These are phyloP conservation scores for Sylvilagus floridanus DNA, from an alignment of 2,797 vertebrate species.

Conservation along the genomic window DNA sequence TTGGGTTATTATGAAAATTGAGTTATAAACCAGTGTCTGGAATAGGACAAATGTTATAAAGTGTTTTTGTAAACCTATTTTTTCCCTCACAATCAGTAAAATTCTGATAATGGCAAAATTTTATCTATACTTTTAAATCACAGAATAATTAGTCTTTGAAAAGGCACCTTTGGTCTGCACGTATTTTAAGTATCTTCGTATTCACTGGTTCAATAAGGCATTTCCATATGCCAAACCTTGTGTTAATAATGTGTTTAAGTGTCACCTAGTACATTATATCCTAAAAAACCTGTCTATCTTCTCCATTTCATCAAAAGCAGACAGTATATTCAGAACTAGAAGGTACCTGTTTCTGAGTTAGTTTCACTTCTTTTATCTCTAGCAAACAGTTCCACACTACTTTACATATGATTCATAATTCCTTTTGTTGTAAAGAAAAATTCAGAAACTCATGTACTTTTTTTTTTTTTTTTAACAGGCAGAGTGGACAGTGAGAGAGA, in stretches of 20 bases:
- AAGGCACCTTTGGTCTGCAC: neutral
- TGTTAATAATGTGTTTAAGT: conserved; percentile 21
- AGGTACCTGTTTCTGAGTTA: neutral
- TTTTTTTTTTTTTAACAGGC: too few relatives aligned
- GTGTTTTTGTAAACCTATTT: neutral
- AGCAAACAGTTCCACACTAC: neutral
- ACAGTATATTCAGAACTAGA: neutral
- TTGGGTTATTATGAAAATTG: neutral
- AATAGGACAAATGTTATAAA: neutral
- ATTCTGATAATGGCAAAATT: neutral
- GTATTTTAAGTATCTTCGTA: neutral
- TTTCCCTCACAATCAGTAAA: neutral
- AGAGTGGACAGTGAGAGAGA: too few relatives aligned
- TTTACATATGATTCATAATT: conserved; percentile 18
- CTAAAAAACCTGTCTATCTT: neutral
- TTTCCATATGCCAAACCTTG: neutral
- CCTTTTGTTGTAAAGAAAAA: conserved; percentile 9
- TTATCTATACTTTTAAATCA: conserved; percentile 1
- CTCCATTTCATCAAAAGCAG: neutral
- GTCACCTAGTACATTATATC: neutral
- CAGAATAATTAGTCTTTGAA: neutral
- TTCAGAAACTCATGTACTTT: conserved; percentile 11
- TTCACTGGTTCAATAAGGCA: neutral
- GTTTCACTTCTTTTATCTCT: neutral
- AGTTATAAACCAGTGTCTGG: neutral